Base-by-base conservation (phyloP, 2,888 invertebrate genomes). In the Ypsolopha sequella region DNA sequence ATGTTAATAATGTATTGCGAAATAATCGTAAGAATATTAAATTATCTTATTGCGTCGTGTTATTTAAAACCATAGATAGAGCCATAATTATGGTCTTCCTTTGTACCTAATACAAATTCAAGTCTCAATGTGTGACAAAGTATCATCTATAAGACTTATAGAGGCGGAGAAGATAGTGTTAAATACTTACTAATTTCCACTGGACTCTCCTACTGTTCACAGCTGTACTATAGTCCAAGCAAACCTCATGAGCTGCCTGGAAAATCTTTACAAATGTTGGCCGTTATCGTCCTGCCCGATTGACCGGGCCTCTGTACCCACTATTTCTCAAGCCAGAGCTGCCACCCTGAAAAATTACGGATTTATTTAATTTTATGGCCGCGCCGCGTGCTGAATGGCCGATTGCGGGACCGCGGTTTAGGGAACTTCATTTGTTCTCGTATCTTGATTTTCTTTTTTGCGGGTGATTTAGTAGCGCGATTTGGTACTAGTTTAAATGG, bases 341-440 rank as follows among this genome's bases (percentile, higher is more conserved):
- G 53, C 43, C 51, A 41, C 46, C 73, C 77, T 86, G 85, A 86
- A 86, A 86, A 86, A 86, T 86, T 80, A 82, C 81, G 82, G 84
- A 80, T 84, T 86, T 85, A 84, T 82, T 85, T 81, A 85, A 85
- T 84, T 84, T 86, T 84, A 86, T 84, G 80, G 78, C 74, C 74
- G 57, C 63, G 76, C 81, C 76, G 76, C 84, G 85, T 81, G 82
- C 80, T 79, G 85, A 82, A 84, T 85, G 78, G 77, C 62, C 77
- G 82, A 82, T 85, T 80, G 81, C 35, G 72, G 63, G 36, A 44
- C 51, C 52, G 61, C 57, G 50, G 60, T 53, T 54, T 48, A 48
- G 54, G 48, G 48, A 54, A 36, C 53, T 56, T 52, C 55, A 57
- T 61, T 60, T 49, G 52, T 54, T 58, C 54, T 55, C 56, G 59